Evolutionary conservation across 2,113 vertebrate species (phyloP).

Genomic region (Gavia stellata): DNA sequence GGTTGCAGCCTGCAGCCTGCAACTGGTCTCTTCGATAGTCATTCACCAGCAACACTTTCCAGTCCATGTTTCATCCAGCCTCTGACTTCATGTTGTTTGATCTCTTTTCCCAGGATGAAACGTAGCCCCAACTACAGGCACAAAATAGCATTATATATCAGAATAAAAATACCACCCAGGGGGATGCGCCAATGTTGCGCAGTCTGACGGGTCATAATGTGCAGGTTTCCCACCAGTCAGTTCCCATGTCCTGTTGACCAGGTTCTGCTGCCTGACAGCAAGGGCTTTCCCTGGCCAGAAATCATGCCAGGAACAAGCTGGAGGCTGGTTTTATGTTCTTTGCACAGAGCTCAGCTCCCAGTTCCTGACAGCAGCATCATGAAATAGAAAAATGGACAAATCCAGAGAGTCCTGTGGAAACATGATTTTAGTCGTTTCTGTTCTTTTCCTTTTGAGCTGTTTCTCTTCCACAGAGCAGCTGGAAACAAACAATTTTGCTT

Average conservation of each 20-base stretch:
- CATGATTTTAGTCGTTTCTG: fast-evolving
- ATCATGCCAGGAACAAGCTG: neutral
- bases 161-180: neutral
- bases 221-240: neutral
- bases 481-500: neutral
- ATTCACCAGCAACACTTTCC: neutral
- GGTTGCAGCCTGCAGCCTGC: neutral
- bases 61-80: neutral
- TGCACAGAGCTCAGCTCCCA: neutral
- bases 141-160: neutral
- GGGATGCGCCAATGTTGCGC: fast-evolving
- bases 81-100: neutral
- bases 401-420: neutral
- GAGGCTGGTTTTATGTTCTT: neutral
- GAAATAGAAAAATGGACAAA: neutral
- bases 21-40: fast-evolving
- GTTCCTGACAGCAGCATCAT: neutral
- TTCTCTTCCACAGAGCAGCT: neutral
- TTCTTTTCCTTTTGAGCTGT: neutral
- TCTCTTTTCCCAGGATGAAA: neutral
- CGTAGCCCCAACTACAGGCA: fast-evolving
- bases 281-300: neutral
- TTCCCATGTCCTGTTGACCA: neutral
- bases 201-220: fast-evolving
- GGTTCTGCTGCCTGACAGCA: neutral